These are phyloP conservation scores for Melieria crassipennis DNA, from an alignment of 2,888 invertebrate genomes.

Conservation along the genomic window DNA sequence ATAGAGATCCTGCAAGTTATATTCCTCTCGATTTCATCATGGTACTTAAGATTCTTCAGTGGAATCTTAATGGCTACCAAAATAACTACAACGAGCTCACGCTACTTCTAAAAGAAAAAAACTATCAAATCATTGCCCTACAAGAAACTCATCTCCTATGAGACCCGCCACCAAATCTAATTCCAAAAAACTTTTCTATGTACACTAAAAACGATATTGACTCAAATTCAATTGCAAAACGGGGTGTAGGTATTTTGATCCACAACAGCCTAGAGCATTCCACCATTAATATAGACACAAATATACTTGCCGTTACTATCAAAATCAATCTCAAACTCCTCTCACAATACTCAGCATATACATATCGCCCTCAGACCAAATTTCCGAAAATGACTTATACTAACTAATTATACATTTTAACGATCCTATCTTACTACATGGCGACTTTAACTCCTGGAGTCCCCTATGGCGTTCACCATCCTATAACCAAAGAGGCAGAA, in stretches of 20 bases:
- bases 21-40: not conserved
- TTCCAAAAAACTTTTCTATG: not conserved
- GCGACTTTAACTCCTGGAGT: conserved; percentile 16
- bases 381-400: not conserved
- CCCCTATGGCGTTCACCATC: conserved; percentile 12
- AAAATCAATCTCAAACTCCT: not conserved
- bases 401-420: not conserved
- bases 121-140: not conserved
- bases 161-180: not conserved
- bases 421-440: not conserved
- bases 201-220: not conserved
- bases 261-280: not conserved
- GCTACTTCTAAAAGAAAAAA: conserved; percentile 1
- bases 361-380: too few species aligned
- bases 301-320: not conserved
- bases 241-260: not conserved
- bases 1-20: too few species aligned
- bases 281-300: not conserved
- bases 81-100: conserved; percentile 10
- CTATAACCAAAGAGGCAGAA: conserved; percentile 7
- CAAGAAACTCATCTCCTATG: not conserved
- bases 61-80: conserved; percentile 9
- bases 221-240: not conserved
- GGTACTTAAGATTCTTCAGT: conserved; percentile 12
- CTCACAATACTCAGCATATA: not conserved